These are phyloP conservation scores for Empidonax traillii DNA, from an alignment of 2,113 vertebrate species.

Conservation along the genomic window DNA sequence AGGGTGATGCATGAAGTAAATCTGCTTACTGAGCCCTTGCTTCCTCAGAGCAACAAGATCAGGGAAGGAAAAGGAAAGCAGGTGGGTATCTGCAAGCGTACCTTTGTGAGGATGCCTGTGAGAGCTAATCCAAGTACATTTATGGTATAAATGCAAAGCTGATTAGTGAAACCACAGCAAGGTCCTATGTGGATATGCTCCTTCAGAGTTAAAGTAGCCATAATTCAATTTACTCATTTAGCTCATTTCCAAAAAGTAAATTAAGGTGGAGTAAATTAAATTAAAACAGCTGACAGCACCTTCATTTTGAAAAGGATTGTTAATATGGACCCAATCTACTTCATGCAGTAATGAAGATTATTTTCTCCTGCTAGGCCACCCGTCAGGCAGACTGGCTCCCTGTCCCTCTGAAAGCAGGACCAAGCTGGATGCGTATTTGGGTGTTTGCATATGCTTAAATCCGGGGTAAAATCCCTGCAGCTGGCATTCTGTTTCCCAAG, in stretches of 20 bases:
- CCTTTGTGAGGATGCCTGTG: slow-evolving; percentile 1
- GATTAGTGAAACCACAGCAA: slow-evolving; percentile 54
- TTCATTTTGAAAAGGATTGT: slow-evolving; percentile 36
- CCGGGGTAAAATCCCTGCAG: slow-evolving; percentile 26
- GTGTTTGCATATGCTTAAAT: slow-evolving; percentile 6
- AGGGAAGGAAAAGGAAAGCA: not conserved
- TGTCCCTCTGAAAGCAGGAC: not conserved
- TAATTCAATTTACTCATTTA: slow-evolving; percentile 65
- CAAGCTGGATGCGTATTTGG: not conserved
- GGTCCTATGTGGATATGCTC: slow-evolving; percentile 35
- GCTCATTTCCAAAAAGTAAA: slow-evolving; percentile 61
- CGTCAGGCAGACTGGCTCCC: not conserved
- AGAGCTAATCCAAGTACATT: slow-evolving; percentile 57
- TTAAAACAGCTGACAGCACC: slow-evolving; percentile 50
- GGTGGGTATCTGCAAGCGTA: slow-evolving; percentile 1
- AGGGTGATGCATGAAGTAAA: not conserved
- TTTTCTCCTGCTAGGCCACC: not conserved
- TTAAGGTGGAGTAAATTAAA: slow-evolving; percentile 58
- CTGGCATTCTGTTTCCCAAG: not conserved
- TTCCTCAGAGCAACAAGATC: not conserved
- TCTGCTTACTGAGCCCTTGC: not conserved
- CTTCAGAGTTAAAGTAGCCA: slow-evolving; percentile 41
- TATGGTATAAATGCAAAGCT: slow-evolving; percentile 54
- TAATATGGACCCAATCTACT: not conserved
- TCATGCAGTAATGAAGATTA: slow-evolving; percentile 13